Base-by-base conservation (phyloP, 2,888 invertebrate genomes). In the Cancer borealis region DNA sequence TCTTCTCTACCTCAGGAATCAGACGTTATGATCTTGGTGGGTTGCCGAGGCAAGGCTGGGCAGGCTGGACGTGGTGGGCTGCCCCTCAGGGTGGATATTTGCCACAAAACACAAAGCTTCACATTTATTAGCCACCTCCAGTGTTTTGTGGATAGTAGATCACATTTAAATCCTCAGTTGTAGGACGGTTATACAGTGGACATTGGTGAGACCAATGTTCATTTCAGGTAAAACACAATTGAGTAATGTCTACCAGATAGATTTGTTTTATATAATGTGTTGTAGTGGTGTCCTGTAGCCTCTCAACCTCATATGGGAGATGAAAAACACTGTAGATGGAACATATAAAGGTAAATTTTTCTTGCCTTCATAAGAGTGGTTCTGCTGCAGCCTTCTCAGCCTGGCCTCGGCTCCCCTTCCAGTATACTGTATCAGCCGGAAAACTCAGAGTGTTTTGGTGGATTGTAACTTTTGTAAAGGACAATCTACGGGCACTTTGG, bases 1-100 rank as follows among this genome's bases (percentile, higher is more conserved):
- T 95, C 94, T 95, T 95, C 94, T 95, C 94, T 95, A 95, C 94
- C 94, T 95, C 94, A 95, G 94, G 94, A 95, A 95, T 95, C 94
- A 95, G 94, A 95, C 91, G 91, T 95, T 95, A 95, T 95, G 87
- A 95, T 92, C 88, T 91, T 54, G 88, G 30, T 84, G 54, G 92
- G 89, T 45, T 26, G 14, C 12, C 30, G 26, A 30, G 88, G 88
- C 60, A n/a, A 21, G n/a, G 17, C 46, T 49, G 88, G 79, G 45
- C 17, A 46, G 46, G 84, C 30, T 39, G 73, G 73, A 79, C 10
- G 73, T 79, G 73, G 26, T 26, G 73, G 73, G 84, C 84, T 26
- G 30, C 84, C 84, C 84, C 84, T 84, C 84, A 84, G 84, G 84
- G 84, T 84, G 84, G 39, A 73, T 84, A n/a, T 84, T 14, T 84